Base-by-base conservation (phyloP, 2,113 vertebrate genomes). In the Gymnocephalus cernua region DNA sequence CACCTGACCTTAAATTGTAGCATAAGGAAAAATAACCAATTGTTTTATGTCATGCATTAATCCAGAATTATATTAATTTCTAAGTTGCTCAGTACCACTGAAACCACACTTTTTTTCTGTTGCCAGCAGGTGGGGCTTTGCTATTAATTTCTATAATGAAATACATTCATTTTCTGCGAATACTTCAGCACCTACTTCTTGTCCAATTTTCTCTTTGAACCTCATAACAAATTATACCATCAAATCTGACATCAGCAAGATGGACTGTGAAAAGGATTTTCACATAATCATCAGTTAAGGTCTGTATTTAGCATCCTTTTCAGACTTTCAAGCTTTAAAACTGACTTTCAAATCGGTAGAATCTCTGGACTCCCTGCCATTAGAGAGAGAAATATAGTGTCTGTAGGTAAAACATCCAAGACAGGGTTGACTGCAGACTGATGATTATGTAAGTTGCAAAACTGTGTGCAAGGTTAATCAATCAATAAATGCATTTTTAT, bases 271-370 rank as follows among this genome's bases (percentile, higher is more conserved):
- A 69, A 78, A 35, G 7, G 14, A 44, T 63, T 69, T 62, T 23
- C 32, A 50, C n/a, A 18, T 41, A 62, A 66, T 68, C 1, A 0
- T 14, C 14, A 66, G 51, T 57, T 47, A 29, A 45, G 1, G 45
- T 67, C 47, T 74, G 62, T 62, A 74, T 68, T 74, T 63, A 63
- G 18, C 19, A 38, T 48, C 2, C 56, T 13, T 54, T 79, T 54
- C 58, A 64, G 13, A 70, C 38, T 47, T 32, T 56, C 6, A 67
- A 47, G 38, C 62, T 74, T 64, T 57, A 41, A 68, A 67, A 50
- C 6, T 29, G 14, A 44, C 45, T 50, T 62, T 21, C 18, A 66
- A 67, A 11, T 18, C 13, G 21, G 16, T 65, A 21, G 27, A 48
- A n/a, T 57, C 25, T 50, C 3, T 51, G 18, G 61, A 45, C 19